Percentiles rank a stretch among this genome's conserved stretches.
phyloP scores from a whole-genome alignment of 2,888 invertebrate genomes.

The Agonopterix alstromeriana region DNA sequence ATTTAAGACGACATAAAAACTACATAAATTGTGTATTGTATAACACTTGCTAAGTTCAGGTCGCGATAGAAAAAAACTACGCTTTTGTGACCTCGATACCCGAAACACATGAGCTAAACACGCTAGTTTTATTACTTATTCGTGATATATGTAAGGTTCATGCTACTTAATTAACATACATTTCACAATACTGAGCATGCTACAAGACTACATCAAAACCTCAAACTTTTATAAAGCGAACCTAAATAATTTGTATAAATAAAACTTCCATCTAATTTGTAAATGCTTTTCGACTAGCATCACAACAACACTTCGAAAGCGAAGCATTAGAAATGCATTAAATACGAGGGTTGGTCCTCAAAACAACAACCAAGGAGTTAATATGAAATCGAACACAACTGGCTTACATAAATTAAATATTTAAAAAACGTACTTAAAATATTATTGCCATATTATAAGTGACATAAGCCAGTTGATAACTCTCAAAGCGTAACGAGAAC shows the following conservation, averaged over 20 bases:
- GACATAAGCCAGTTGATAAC: slow-evolving; percentile 17
- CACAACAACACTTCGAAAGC: slow-evolving; percentile 35
- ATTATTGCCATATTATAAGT: slow-evolving; percentile 19
- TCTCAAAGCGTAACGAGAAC: slow-evolving; percentile 5
- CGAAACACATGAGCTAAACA: not conserved
- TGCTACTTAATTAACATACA: slow-evolving; percentile 11
- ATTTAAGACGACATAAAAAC: too few species aligned
- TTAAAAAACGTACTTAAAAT: not conserved
- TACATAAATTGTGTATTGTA: too few species aligned
- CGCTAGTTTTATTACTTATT: not conserved
- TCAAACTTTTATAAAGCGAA: too few species aligned
- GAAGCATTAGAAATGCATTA: slow-evolving; percentile 44
- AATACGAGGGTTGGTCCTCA: slow-evolving; percentile 18
- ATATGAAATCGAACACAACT: slow-evolving; percentile 11
- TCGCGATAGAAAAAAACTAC: slow-evolving; percentile 5
- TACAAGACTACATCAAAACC: not conserved
- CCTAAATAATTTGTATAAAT: slow-evolving; percentile 3
- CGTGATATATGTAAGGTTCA: slow-evolving; percentile 5
- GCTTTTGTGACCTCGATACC: slow-evolving; percentile 5
- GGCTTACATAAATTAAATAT: slow-evolving; percentile 21
- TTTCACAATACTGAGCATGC: slow-evolving; percentile 21
- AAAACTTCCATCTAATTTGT: slow-evolving; percentile 4
- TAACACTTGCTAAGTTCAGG: not conserved
- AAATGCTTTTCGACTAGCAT: slow-evolving; percentile 21
- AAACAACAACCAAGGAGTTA: slow-evolving; percentile 7